Evolutionary conservation across 2,888 invertebrate genomes (phyloP), one percentile per base, ranked within the genome.

Genomic region (Cryptocheilus praepositus): DNA sequence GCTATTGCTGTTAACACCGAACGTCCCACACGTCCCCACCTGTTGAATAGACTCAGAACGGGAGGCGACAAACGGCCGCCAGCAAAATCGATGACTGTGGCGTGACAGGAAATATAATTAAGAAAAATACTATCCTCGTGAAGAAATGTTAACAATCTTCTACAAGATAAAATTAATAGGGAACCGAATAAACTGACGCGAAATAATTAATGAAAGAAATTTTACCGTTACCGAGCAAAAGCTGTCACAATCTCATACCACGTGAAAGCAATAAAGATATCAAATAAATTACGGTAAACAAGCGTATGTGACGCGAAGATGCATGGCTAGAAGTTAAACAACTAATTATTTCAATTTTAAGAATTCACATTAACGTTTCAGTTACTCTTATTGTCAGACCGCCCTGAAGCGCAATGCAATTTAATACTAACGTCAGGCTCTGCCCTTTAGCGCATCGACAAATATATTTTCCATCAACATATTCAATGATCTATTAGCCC

Each of bases 11-110:
- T 86, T 86, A 86, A 86, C 81, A 76, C 85, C 64, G 81, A 83
- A 81, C 86, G 84, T 86, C 86, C 86, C 85, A 86, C 86, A 83
- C 85, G 82, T 77, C 83, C 85, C 83, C 86, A 86, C 86, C 86
- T 86, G 86, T 86, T 83, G 82, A 77, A 61, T 57, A 72, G 76
- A 73, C 76, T 74, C 56, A 71, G 71, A 68, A 67, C 77, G 62
- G 70, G 75, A 67, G 60, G 68, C 73, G 73, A 80, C 76, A 74
- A 76, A 65, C 71, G 68, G 67, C 75, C 77, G 76, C 74, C 83
- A 83, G 80, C 84, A 76, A 84, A 84, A 84, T 80, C 44, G 28
- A 16, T 65, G 67, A 53, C 65, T 71, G 58, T 57, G 67, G 57
- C 28, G 36, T 15, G 16, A 16, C 59, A 67, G 18, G 73, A 63